A percentile compares a stretch with the other conserved stretches of the same genome.
Conservation (phyloP, 2,888 invertebrate species). For the Thysanoteuthis rhombus region DNA sequence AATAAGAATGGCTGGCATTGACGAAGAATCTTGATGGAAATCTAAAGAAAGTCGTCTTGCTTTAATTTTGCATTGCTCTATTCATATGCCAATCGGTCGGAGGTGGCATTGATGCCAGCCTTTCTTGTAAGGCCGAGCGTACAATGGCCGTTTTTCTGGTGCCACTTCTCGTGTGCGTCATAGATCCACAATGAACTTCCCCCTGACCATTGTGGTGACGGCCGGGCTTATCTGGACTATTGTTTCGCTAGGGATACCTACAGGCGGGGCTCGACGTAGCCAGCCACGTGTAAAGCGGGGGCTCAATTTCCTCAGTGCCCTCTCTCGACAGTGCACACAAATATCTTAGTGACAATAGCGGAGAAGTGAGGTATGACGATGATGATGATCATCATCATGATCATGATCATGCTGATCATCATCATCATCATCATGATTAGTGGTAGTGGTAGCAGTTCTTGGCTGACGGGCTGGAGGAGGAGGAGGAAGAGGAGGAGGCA, state of each 20-base stretch:
- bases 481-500: neutral
- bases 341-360: neutral
- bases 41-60: neutral
- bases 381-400: neutral
- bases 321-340: neutral
- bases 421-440: neutral
- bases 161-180: neutral
- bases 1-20: neutral
- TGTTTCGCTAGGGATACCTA: slow-evolving; percentile 12
- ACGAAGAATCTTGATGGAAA: neutral
- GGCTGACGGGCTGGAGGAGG: neutral
- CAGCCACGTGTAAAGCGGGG: neutral
- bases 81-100: slow-evolving; percentile 12
- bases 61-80: neutral
- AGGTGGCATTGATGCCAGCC: neutral
- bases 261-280: neutral
- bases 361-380: neutral
- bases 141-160: slow-evolving; percentile 12
- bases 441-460: too few relatives aligned
- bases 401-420: neutral
- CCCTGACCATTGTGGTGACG: neutral
- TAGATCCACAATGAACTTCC: slow-evolving; percentile 12
- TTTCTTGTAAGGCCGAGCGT: neutral
- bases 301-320: neutral
- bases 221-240: neutral